Evolutionary conservation across 2,888 invertebrate species (phyloP), one percentile per base, ranked within the genome.

Genomic region (Eilema griseolum): DNA sequence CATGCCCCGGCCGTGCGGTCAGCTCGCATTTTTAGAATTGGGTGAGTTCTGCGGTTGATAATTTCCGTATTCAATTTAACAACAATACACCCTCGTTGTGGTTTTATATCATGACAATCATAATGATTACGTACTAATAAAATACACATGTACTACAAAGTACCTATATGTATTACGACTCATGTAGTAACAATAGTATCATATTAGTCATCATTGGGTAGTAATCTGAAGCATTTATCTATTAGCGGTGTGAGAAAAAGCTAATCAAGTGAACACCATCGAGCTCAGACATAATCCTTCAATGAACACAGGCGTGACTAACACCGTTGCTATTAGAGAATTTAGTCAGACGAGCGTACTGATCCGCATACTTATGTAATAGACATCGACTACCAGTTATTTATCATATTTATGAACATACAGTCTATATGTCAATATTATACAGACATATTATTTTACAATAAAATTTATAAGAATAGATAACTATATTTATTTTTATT

Each of bases 21-120:
- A 85, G 87, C 71, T 76, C 77, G 65, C 74, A 76, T 76, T 87
- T 87, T 85, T 87, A 84, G 83, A 85, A 86, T 80, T 85, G 86
- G 85, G 86, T 88, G 86, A 85, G 85, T 77, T 84, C 87, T 92
- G 92, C 84, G 91, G 92, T 92, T 83, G 81, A 76, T 84, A 78
- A 85, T 89, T 93, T 93, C 91, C 82, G 82, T 67, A 74, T 77
- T 67, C 69, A 81, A 80, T 77, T 81, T 77, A 89, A 77, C 76
- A 81, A 81, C 73, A 81, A 79, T 52, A n/a, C n/a, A 73, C 67
- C 71, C 66, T 37, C 84, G 73, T 78, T 81, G 82, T 84, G 65
- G 46, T 72, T 65, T 73, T 67, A 75, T 74, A 66, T 69, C 79
- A 80, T 82, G 66, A 78, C 31, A 70, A 70, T 46, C 23, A 69